Evolutionary conservation across 2,113 vertebrate species (phyloP), one percentile per base, ranked within the genome.

Genomic region (Proterorhinus semilunaris): DNA sequence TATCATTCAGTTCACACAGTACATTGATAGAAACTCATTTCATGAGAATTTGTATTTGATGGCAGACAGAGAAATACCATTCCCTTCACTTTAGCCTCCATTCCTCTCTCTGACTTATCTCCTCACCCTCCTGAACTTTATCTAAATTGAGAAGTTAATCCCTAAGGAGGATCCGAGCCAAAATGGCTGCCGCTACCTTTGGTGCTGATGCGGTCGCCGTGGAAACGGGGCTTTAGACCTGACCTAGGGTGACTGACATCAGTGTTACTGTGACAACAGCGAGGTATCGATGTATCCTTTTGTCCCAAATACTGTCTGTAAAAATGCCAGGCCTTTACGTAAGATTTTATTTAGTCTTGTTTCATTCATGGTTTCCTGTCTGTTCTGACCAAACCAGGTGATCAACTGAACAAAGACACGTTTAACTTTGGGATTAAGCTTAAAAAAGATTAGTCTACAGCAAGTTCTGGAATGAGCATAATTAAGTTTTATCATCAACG

Each of bases 101-200:
- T 55, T 27, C 17, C 53, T 55, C 51, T 16, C 8, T 11, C 17
- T 27, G 17, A 27, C 17, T 55, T 55, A 55, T 55, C 53, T 21
- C 52, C 53, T 55, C 5, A 1, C 52, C 53, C 17, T 55, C 53
- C 53, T 55, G 53, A 55, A 55, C 53, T 55, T 55, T 27, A 55
- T 55, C 53, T 55, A 55, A 55, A 55, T 55, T 55, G 53, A 55
- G 53, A 55, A 27, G 53, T 55, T 55, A 55, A 55, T 55, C 53
- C 53, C 17, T 55, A 6, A 55, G 53, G 53, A 55, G 53, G 53
- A 55, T 55, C 53, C 11, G 17, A 55, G 53, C 53, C 10, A 27
- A 55, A 55, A 55, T 55, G 53, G 53, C 53, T 11, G 17, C 6
- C 9, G 10, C 53, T 27, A 16, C 27, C 53, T 11, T 11, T 27